Evolutionary conservation across 2,797 vertebrate species (phyloP).

Genomic region (Chaunax sp.): DNA sequence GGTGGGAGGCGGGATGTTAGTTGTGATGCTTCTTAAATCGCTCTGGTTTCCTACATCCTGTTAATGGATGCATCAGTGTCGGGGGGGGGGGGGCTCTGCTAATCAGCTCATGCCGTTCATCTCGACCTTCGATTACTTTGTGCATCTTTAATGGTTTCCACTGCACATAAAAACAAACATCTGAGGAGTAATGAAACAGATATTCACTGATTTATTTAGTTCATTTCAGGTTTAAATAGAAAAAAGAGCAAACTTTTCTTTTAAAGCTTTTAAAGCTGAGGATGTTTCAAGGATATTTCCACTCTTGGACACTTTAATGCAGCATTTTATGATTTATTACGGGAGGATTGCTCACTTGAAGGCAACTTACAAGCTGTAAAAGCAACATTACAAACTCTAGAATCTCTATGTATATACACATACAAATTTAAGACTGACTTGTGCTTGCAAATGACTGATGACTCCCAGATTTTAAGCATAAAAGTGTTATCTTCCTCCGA

Average conservation of each 20-base stretch:
- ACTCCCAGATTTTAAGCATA: too few species aligned
- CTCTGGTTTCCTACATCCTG: conserved; percentile 34
- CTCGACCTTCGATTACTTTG: neutral
- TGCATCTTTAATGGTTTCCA: neutral
- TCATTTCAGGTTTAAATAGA: neutral
- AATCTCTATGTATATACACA: too few species aligned
- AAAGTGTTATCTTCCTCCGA: too few species aligned
- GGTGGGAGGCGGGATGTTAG: conserved; percentile 26
- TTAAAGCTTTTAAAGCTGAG: too few species aligned
- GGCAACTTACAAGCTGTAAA: neutral
- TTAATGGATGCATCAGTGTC: conserved; percentile 69
- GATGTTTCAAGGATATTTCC: too few species aligned
- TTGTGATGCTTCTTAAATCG: conserved; percentile 47
- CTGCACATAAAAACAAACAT: neutral
- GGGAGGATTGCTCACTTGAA: too few species aligned
- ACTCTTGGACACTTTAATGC: neutral
- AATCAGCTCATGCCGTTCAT: conserved; percentile 5
- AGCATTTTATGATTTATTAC: neutral
- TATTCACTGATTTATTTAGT: neutral
- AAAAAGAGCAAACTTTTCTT: neutral
- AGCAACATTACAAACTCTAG: too few species aligned
- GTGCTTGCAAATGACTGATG: too few species aligned
- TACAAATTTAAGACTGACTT: too few species aligned
- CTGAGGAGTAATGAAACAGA: neutral
- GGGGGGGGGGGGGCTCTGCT: conserved; percentile 5